phyloP scores from a whole-genome alignment of 2,797 vertebrate genomes.

The Clarias pachynema region DNA sequence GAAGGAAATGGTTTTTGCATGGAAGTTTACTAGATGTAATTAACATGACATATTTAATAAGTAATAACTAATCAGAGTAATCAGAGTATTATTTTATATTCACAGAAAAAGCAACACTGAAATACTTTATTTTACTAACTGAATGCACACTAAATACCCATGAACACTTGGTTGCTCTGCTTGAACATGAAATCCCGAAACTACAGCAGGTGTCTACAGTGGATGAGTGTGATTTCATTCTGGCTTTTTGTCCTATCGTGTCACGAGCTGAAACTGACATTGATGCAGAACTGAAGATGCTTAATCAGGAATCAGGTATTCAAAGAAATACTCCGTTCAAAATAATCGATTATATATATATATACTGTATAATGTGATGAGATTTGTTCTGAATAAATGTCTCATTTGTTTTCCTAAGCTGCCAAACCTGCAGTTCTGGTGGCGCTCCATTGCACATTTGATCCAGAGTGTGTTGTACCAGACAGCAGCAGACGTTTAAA shows the following conservation, averaged over 20 bases:
- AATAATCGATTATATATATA: no score
- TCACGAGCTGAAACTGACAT: neutral
- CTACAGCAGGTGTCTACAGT: no score
- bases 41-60: neutral
- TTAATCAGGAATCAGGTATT: conserved; percentile 7
- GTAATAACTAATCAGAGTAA: neutral
- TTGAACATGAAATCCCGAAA: neutral
- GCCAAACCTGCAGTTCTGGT: no score
- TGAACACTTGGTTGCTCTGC: fast-evolving
- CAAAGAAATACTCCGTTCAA: neutral
- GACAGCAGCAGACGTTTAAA: no score
- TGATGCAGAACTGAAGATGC: neutral
- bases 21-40: neutral
- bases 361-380: no score
- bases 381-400: no score
- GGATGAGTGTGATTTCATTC: neutral
- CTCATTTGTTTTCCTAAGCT: no score
- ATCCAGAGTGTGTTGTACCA: no score
- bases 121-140: neutral
- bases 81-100: neutral
- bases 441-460: no score
- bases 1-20: neutral
- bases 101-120: neutral
- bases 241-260: conserved; percentile 18
- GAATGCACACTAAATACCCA: fast-evolving